Evolutionary conservation across 2,113 vertebrate species (phyloP).

Genomic region (Nothoprocta pentlandii): DNA sequence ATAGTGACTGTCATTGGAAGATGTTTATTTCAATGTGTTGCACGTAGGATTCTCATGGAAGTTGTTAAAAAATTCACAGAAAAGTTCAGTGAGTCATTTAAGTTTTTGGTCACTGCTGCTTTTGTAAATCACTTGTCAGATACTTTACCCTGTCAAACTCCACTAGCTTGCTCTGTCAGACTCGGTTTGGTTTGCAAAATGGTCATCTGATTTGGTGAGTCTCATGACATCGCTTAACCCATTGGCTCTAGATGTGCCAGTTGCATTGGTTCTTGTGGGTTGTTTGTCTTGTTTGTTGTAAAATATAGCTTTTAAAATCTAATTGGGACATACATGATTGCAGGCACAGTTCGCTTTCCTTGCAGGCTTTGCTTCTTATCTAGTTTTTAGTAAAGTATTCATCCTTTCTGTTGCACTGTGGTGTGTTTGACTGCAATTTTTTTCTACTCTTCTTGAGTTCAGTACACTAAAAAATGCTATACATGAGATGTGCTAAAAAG

Average conservation of each 20-base stretch:
- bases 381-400: background rate
- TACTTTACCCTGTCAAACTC: background rate
- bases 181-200: background rate
- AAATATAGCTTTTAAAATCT: background rate
- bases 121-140: slow-evolving; percentile 11
- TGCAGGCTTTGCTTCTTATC: background rate
- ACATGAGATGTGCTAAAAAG: background rate
- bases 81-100: slow-evolving; percentile 2
- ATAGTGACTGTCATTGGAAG: background rate
- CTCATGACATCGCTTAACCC: background rate
- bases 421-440: slow-evolving; percentile 16
- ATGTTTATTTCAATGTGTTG: background rate
- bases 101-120: background rate
- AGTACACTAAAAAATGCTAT: background rate
- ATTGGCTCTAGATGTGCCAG: background rate
- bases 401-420: background rate
- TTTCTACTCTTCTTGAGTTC: background rate
- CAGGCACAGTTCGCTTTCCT: background rate
- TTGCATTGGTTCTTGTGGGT: background rate
- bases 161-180: background rate
- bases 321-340: background rate
- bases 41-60: background rate
- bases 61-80: background rate
- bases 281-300: background rate
- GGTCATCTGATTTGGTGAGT: background rate